Evolutionary conservation across 1,140 invertebrate species (phyloP).

Genomic region (Diuraphis noxia): DNA sequence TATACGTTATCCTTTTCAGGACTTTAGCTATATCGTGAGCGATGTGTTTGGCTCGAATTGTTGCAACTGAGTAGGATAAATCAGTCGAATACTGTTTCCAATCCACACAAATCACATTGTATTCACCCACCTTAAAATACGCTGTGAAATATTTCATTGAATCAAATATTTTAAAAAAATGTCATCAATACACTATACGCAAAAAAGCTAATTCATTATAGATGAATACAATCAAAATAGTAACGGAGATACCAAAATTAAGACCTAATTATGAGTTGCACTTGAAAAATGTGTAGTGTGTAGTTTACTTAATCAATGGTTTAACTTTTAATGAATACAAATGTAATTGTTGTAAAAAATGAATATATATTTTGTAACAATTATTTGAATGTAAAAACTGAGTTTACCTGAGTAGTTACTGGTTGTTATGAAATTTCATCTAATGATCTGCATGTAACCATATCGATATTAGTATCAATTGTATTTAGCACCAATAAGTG

Average conservation of each 20-base stretch:
- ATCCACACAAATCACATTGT: constrained; percentile 66
- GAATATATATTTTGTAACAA: background rate
- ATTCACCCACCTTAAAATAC: background rate
- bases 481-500: background rate
- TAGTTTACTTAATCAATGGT: too few relatives aligned
- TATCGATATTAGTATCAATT: background rate
- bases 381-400: too few relatives aligned
- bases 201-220: background rate
- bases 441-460: background rate
- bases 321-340: background rate
- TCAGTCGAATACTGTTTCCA: constrained; percentile 62
- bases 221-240: background rate
- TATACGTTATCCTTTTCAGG: constrained; percentile 56
- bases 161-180: background rate
- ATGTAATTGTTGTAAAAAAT: too few relatives aligned
- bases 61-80: constrained; percentile 63
- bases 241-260: background rate
- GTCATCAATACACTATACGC: too few relatives aligned
- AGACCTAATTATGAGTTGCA: too few relatives aligned
- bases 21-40: constrained; percentile 55
- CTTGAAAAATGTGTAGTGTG: too few relatives aligned
- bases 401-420: too few relatives aligned
- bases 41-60: constrained; percentile 46
- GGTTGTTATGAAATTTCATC: too few relatives aligned
- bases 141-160: background rate